Percentiles rank a stretch among this genome's conserved stretches.
phyloP scores from a whole-genome alignment of 1,140 invertebrate genomes.

The Eueides isabella region DNA sequence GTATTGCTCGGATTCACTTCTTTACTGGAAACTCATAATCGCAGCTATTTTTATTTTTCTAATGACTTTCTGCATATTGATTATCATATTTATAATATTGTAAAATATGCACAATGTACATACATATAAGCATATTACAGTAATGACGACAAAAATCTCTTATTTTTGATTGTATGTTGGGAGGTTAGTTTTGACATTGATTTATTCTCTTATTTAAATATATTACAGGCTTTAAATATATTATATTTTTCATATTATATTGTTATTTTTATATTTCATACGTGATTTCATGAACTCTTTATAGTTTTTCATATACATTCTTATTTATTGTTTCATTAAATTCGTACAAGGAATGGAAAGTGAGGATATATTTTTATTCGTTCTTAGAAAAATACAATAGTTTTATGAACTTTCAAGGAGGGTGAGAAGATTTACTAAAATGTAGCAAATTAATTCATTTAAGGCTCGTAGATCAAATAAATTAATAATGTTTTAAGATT shows the following conservation, averaged over 20 bases:
- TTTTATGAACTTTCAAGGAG: neutral
- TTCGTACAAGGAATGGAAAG: neutral
- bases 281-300: neutral
- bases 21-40: neutral
- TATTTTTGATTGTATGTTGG: neutral
- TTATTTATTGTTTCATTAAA: neutral
- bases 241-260: neutral
- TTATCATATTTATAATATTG: neutral
- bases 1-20: neutral
- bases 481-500: constrained; percentile 57
- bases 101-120: neutral
- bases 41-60: neutral
- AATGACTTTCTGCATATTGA: neutral
- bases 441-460: constrained; percentile 45
- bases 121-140: neutral
- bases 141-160: neutral
- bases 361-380: neutral
- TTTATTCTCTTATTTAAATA: neutral
- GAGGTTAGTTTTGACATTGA: neutral
- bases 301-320: neutral
- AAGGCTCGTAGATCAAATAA: constrained; percentile 74
- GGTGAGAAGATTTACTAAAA: constrained; percentile 8
- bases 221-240: neutral
- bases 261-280: neutral
- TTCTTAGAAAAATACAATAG: constrained; percentile 3